Evolutionary conservation across 2,797 vertebrate genomes (phyloP).

Genomic region (Eleutherodactylus coqui): DNA sequence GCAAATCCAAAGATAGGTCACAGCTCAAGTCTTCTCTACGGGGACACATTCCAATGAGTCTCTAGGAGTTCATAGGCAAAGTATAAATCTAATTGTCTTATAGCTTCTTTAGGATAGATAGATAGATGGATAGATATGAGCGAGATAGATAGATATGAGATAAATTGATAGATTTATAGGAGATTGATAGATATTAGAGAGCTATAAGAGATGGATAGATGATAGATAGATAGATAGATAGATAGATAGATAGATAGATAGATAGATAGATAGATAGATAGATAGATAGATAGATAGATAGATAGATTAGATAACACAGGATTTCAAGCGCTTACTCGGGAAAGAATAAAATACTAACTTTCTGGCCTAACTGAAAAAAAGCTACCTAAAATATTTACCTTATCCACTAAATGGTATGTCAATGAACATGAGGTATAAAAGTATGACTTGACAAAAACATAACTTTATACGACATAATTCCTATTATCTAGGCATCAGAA

Average conservation of each 20-base stretch:
- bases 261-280: background rate
- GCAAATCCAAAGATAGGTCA: slow-evolving; percentile 57
- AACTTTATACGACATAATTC: background rate
- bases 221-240: background rate
- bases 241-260: background rate
- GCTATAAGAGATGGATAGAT: too few relatives aligned
- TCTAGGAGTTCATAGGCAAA: slow-evolving; percentile 57
- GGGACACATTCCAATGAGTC: slow-evolving; percentile 80
- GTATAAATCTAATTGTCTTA: slow-evolving; percentile 16
- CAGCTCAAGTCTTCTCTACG: slow-evolving; percentile 71
- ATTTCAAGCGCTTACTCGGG: too few relatives aligned
- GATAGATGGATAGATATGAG: background rate
- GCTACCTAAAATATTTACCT: too few relatives aligned
- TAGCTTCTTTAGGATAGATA: background rate
- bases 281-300: background rate
- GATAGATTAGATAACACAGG: too few relatives aligned
- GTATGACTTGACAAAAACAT: background rate
- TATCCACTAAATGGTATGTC: background rate
- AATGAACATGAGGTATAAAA: too few relatives aligned
- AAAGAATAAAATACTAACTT: too few relatives aligned
- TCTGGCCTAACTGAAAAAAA: too few relatives aligned
- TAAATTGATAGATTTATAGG: background rate
- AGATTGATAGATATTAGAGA: background rate
- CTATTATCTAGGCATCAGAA: background rate
- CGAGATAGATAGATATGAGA: background rate